Conservation (phyloP, 2,888 invertebrate genomes). For the Megamerina dolium region DNA sequence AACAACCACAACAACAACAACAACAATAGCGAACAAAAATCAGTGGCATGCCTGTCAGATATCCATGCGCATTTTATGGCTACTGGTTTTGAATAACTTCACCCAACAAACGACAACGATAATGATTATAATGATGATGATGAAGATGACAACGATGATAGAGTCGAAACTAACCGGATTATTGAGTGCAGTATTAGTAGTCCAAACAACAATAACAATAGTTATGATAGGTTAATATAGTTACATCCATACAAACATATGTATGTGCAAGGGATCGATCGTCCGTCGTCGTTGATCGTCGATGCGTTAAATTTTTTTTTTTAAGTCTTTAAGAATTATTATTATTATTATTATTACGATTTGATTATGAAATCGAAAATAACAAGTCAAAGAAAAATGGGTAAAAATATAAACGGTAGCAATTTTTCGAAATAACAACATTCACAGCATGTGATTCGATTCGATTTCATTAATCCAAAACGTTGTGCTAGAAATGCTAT, state of each 20-base stretch:
- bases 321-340: constrained; percentile 8
- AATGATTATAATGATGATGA: no score
- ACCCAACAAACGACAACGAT: no score
- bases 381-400: no score
- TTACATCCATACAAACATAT: no score
- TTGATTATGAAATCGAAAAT: neutral
- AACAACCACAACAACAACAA: neutral
- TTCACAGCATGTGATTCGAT: constrained; percentile 16
- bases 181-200: no score
- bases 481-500: no score
- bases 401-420: constrained; percentile 15
- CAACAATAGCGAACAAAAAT: neutral
- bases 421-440: constrained; percentile 12
- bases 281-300: constrained; percentile 6
- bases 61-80: constrained; percentile 23
- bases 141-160: no score
- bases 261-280: neutral
- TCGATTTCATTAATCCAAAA: constrained; percentile 16
- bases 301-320: constrained; percentile 22
- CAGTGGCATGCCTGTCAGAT: constrained; percentile 1
- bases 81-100: constrained; percentile 26
- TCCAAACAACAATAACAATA: no score
- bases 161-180: no score
- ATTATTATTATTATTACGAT: constrained; percentile 4
- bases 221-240: no score